These are phyloP conservation scores for Leuciscus waleckii DNA, from an alignment of 2,797 vertebrate species.

Conservation along the genomic window DNA sequence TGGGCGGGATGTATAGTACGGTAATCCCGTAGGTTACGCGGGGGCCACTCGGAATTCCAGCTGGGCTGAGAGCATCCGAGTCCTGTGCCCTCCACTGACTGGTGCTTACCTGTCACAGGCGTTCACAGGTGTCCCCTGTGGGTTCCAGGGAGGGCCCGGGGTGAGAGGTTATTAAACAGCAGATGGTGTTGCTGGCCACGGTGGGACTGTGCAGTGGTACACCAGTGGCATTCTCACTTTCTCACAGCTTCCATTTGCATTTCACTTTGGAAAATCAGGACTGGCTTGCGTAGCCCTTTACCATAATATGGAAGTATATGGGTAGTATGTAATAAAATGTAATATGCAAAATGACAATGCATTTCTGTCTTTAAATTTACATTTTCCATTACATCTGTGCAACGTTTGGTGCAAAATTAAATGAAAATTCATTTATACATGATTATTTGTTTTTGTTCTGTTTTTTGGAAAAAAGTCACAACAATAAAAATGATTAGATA, in stretches of 20 bases:
- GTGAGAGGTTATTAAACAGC: conserved; percentile 78
- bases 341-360: no score
- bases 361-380: no score
- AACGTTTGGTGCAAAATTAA: no score
- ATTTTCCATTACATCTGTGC: no score
- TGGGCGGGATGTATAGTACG: conserved; percentile 21
- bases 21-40: conserved; percentile 19
- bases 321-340: no score
- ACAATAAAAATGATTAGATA: no score
- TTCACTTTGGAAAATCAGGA: background rate
- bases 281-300: background rate
- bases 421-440: no score
- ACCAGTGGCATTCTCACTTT: conserved; percentile 49
- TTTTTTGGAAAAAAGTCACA: no score
- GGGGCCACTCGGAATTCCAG: conserved; percentile 23
- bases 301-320: no score
- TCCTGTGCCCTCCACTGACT: conserved; percentile 34
- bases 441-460: no score
- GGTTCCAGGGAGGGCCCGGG: conserved; percentile 66
- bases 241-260: conserved; percentile 7
- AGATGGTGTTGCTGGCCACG: conserved; percentile 73
- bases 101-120: conserved; percentile 28
- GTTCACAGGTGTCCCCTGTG: conserved; percentile 61
- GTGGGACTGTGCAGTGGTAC: conserved; percentile 62
- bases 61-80: conserved; percentile 33